Base-by-base conservation (phyloP, 1,140 invertebrate species). In the Diorhabda carinulata region DNA sequence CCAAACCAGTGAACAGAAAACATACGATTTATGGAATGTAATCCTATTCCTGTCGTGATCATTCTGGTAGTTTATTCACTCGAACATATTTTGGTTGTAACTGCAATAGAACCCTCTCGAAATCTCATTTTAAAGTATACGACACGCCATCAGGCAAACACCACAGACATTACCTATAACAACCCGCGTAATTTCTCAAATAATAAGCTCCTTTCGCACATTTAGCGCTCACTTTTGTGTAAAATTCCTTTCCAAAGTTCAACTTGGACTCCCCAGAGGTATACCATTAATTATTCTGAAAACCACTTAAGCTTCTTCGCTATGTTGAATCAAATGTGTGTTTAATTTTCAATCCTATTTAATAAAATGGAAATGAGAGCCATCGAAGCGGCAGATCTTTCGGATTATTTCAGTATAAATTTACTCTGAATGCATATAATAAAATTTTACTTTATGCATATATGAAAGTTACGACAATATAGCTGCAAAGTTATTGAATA, bases 331-430 rank as follows among this genome's bases (percentile, higher is more conserved):
- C 47, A 52, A 52, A 52, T 52, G 47, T 52, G 47, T 52, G 47
- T 52, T 52, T 52, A 52, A 52, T 52, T 52, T 52, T 52, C 47
- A 52, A 52, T 52, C 47, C 47, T 52, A 52, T 52, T 52, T 52
- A 52, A 52, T 52, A 52, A 52, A 52, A 52, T 52, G 47, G 47
- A 52, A 52, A 52, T 52, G 47, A 52, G 47, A 6, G 47, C 47
- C 47, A 52, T 52, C 47, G 47, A 52, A 52, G 47, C 47, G 47
- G 47, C n/a, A 52, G 47, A 52, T 52, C 47, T 52, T 52, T 52
- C 47, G 47, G 47, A 52, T 52, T 52, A 52, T 52, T 52, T n/a
- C 47, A 8, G 2, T 52, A 52, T 52, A 52, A 52, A 52, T 52
- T 52, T 52, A 52, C n/a, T 6, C n/a, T 6, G 6, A 52, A n/a